Conservation (phyloP, 2,113 vertebrate species). For the Axis porcinus region DNA sequence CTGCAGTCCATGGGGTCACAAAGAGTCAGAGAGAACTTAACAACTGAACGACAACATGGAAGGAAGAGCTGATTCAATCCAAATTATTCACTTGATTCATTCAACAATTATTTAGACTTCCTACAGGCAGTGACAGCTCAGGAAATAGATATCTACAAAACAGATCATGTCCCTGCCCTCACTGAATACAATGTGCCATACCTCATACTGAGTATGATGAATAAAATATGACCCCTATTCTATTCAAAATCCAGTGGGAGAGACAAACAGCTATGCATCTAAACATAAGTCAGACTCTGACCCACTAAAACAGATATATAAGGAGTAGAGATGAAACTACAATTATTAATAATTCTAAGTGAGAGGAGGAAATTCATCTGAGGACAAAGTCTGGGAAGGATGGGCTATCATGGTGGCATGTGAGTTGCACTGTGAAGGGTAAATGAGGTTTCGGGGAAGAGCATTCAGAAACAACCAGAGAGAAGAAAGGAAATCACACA, state of each 20-base stretch:
- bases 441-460: background rate
- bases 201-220: background rate
- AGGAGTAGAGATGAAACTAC: background rate
- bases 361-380: background rate
- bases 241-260: background rate
- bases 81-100: background rate
- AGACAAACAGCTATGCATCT: background rate
- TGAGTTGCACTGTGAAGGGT: background rate
- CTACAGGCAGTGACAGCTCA: background rate
- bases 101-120: background rate
- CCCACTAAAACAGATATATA: background rate
- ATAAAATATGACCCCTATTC: background rate
- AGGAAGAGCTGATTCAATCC: background rate
- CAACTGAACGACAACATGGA: background rate
- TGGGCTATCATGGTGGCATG: background rate
- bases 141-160: slow-evolving; percentile 25
- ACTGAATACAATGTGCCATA: background rate
- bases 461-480: background rate
- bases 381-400: background rate
- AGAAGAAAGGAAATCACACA: background rate
- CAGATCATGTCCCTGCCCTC: background rate
- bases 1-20: background rate
- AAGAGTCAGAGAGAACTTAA: background rate
- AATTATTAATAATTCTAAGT: background rate
- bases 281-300: background rate